These are phyloP conservation scores for Tringa solitaria DNA, from an alignment of 2,113 vertebrate species.

Conservation along the genomic window DNA sequence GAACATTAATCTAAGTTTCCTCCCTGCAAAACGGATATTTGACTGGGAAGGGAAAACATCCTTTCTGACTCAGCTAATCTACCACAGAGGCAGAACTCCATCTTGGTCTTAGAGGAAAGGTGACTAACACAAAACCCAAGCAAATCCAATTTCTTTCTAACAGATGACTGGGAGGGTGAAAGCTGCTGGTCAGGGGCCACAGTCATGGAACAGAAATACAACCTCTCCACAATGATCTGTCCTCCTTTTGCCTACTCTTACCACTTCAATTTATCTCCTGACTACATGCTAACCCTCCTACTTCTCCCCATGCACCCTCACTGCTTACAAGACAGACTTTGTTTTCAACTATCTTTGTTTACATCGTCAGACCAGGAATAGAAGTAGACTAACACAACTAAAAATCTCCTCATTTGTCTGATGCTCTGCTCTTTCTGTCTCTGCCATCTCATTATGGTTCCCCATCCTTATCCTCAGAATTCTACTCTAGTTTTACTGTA, in stretches of 20 bases:
- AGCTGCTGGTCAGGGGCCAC: background rate
- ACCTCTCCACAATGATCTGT: background rate
- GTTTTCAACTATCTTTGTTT: background rate
- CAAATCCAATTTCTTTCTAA: background rate
- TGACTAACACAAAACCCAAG: accelerated
- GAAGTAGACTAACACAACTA: background rate
- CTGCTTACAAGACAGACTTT: background rate
- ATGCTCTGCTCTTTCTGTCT: background rate
- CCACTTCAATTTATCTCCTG: background rate
- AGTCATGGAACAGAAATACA: background rate
- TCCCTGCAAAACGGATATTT: background rate
- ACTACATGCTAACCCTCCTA: accelerated
- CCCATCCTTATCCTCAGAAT: background rate
- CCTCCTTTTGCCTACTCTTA: background rate
- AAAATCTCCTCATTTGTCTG: background rate
- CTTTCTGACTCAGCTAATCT: background rate
- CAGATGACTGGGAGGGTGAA: accelerated
- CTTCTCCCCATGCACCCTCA: background rate
- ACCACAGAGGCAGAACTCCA: background rate
- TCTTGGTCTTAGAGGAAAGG: background rate
- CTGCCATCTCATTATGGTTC: background rate
- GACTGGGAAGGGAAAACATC: background rate
- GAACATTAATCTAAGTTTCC: background rate
- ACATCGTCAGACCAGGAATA: background rate
- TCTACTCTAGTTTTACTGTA: background rate